Base-by-base conservation (phyloP, 1,140 invertebrate species). In the Cecropterus lyciades region DNA sequence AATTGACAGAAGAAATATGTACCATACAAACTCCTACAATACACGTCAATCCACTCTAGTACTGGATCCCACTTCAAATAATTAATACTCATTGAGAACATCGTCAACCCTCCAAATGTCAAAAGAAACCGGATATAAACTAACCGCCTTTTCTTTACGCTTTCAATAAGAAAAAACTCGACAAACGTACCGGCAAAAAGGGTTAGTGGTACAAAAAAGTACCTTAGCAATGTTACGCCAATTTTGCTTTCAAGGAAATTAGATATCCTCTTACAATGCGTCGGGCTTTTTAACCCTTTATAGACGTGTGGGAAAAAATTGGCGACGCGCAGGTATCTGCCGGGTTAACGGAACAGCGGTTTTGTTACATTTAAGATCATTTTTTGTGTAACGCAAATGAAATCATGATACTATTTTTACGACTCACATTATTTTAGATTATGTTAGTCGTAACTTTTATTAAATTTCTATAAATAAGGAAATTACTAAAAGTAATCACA, bases 211-310 rank as follows among this genome's bases (percentile, higher is more conserved):
- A 79, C 60, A 80, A 82, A 87, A 77, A 83, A 79, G 60, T 73
- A 81, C 80, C 77, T 80, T 71, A 69, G 83, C 82, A 82, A 82
- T 89, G 87, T 87, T 89, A 87, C 87, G 89, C 82, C 89, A 91
- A 91, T 91, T 91, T 91, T 89, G 86, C 84, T 87, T 83, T 81
- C 83, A 84, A 91, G 84, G 89, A 89, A 91, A 89, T 91, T 91
- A 91, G 89, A 91, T 91, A 91, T 90, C 84, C 80, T 85, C 71
- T 86, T 80, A 88, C 79, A 83, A 85, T 84, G 76, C 81, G 79
- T 79, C 72, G 79, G 70, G 64, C 69, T 70, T 80, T 49, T 87
- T 82, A 82, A 83, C 80, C 83, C 77, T 85, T 88, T 88, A 79
- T 84, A 63, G 65, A 71, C 69, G 77, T 89, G 88, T 89, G 88